Percentiles rank a stretch among this genome's conserved stretches.
phyloP scores from a whole-genome alignment of 2,888 invertebrate species.

The Dioctria rufipes region DNA sequence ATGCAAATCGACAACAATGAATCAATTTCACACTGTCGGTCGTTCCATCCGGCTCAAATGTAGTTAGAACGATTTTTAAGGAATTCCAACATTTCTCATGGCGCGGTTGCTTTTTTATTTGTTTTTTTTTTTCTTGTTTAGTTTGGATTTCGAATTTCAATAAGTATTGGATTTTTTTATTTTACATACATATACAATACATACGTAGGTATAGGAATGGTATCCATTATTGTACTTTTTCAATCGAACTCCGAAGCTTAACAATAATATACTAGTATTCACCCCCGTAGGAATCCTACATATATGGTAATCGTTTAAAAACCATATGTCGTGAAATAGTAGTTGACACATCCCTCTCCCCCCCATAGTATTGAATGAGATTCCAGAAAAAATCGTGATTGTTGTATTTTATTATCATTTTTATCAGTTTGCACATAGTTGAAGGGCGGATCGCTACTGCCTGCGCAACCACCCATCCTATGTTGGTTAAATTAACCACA shows the following conservation, averaged over 20 bases:
- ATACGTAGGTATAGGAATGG: conserved; percentile 1
- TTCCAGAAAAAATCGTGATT: conserved; percentile 16
- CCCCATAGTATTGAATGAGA: neutral
- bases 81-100: conserved; percentile 35
- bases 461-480: neutral
- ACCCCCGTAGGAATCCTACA: neutral
- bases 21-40: conserved; percentile 51
- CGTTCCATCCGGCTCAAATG: conserved; percentile 12
- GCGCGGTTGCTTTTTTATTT: neutral
- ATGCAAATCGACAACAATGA: conserved; percentile 52
- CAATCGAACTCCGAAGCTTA: neutral
- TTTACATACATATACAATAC: neutral
- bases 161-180: neutral
- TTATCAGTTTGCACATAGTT: conserved; percentile 21
- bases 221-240: neutral
- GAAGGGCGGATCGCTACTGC: neutral
- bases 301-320: conserved; percentile 27
- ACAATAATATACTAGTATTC: neutral
- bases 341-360: conserved; percentile 30
- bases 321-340: conserved; percentile 11
- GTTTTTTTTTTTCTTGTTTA: neutral
- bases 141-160: neutral
- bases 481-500: conserved; percentile 19
- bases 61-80: conserved; percentile 45
- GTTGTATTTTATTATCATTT: conserved; percentile 36